Percentiles rank a stretch among this genome's conserved stretches.
phyloP scores from a whole-genome alignment of 2,797 vertebrate species.

The Mormyrops attenuatus region DNA sequence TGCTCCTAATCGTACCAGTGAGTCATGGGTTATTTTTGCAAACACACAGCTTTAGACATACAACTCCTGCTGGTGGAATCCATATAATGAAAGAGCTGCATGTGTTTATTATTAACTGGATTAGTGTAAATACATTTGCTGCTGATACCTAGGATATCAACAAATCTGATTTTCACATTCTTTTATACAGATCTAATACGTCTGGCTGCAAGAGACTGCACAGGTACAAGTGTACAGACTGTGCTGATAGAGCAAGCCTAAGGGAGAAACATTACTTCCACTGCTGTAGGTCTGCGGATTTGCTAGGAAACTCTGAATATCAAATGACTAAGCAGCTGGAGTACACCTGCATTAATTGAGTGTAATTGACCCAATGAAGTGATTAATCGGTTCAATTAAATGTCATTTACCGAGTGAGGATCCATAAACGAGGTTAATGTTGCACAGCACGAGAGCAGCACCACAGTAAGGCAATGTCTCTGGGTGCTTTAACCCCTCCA shows the following conservation, averaged over 20 bases:
- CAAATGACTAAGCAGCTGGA: background rate
- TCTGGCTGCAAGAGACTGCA: background rate
- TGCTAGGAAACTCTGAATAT: background rate
- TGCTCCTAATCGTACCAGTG: constrained; percentile 7
- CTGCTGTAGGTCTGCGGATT: background rate
- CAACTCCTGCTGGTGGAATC: background rate
- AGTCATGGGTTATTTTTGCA: constrained; percentile 25
- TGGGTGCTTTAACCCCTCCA: background rate
- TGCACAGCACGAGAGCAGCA: background rate
- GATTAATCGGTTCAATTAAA: constrained; percentile 10
- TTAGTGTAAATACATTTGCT: background rate
- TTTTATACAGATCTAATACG: background rate
- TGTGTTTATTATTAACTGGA: background rate
- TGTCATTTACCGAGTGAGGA: background rate
- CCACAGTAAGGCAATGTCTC: background rate
- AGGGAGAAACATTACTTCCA: background rate
- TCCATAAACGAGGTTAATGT: background rate
- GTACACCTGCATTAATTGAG: constrained; percentile 9
- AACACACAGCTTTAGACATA: constrained; percentile 3
- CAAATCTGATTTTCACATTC: background rate
- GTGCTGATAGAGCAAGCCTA: background rate
- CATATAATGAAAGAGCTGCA: background rate
- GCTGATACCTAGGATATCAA: background rate
- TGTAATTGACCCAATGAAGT: constrained; percentile 14
- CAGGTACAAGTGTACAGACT: background rate